A percentile compares a stretch with the other conserved stretches of the same genome.
Evolutionary conservation across 2,797 vertebrate genomes (phyloP).

Genomic region (Onychomys torridus): DNA sequence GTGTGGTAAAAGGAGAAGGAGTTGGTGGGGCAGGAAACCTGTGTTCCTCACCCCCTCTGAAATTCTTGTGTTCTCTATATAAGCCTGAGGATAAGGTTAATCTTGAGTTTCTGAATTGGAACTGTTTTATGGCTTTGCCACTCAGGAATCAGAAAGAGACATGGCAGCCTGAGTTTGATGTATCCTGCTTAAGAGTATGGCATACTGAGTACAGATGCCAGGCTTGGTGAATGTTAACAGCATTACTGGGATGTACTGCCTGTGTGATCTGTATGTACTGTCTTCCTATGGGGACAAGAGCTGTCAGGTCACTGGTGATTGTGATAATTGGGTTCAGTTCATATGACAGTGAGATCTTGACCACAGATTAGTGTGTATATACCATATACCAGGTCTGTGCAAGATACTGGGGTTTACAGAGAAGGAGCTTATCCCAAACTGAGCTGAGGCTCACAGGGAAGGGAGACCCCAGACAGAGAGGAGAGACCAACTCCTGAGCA

Average conservation of each 20-base stretch:
- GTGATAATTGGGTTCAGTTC: background rate
- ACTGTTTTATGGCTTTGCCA: background rate
- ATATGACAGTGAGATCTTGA: background rate
- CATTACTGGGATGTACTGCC: background rate
- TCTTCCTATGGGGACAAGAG: background rate
- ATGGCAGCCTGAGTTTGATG: background rate
- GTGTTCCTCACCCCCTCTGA: too few species aligned
- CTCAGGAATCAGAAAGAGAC: background rate
- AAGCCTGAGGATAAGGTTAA: background rate
- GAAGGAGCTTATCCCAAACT: background rate
- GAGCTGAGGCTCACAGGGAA: background rate
- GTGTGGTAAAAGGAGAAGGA: background rate
- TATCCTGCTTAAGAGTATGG: background rate
- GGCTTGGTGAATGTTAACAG: too few species aligned
- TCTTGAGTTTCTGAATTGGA: background rate
- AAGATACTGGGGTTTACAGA: background rate
- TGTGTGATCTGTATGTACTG: background rate
- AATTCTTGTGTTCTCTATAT: background rate
- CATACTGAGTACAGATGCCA: background rate
- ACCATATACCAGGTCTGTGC: fast-evolving
- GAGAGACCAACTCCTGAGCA: background rate
- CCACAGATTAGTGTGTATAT: fast-evolving
- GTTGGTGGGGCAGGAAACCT: background rate
- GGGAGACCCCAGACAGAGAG: background rate
- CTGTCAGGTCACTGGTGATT: background rate